Evolutionary conservation across 1,140 invertebrate genomes (phyloP).

Genomic region (Bombus soroeensis): DNA sequence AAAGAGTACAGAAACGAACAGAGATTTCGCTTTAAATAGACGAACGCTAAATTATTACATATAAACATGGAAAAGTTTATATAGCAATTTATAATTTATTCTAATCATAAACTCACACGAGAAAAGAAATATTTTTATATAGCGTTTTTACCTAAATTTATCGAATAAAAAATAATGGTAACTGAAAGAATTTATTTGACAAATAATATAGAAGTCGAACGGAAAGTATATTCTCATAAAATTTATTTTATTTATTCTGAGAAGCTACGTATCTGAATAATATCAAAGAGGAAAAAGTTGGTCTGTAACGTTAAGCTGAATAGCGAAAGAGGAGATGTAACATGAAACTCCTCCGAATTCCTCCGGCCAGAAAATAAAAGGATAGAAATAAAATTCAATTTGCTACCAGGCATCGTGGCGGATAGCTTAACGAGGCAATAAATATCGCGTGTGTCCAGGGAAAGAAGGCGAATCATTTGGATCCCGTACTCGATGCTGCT

Average conservation of each 20-base stretch:
- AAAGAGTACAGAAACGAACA: not conserved
- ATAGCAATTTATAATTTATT: no score
- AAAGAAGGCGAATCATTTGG: slow-evolving; percentile 45
- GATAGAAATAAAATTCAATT: slow-evolving; percentile 14
- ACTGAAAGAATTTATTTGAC: not conserved
- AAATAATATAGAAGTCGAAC: not conserved
- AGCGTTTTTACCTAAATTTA: no score
- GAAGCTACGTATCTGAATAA: not conserved
- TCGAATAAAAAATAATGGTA: no score
- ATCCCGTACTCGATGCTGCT: slow-evolving; percentile 73
- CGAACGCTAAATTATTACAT: no score
- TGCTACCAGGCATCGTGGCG: not conserved
- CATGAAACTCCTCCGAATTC: slow-evolving; percentile 2
- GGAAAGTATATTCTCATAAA: not conserved
- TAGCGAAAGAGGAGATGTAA: not conserved
- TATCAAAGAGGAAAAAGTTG: not conserved
- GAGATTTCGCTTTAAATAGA: no score
- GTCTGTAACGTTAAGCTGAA: not conserved
- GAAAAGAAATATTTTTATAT: no score
- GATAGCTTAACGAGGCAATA: slow-evolving; percentile 12
- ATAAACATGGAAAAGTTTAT: no score
- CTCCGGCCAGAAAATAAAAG: not conserved
- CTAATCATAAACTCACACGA: not conserved
- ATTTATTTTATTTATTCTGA: not conserved
- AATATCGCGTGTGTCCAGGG: slow-evolving; percentile 36